These are phyloP conservation scores for Vollenhovia emeryi DNA, from an alignment of 1,140 invertebrate species.

Conservation along the genomic window DNA sequence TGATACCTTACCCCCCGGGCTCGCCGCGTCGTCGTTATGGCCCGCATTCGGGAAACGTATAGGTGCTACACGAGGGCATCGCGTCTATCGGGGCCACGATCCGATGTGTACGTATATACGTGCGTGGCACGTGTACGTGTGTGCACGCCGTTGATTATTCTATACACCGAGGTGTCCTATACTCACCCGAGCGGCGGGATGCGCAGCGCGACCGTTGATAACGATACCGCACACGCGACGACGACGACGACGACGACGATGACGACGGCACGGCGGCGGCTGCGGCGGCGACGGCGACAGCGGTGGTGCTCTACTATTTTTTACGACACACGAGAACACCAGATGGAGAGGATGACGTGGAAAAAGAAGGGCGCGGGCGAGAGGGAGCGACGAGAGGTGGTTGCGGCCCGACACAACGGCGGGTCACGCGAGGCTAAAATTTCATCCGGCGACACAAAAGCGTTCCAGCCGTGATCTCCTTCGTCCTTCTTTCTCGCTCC, in stretches of 20 bases:
- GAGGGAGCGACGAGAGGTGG: slow-evolving; percentile 19
- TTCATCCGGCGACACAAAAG: slow-evolving; percentile 57
- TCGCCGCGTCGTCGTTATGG: neutral
- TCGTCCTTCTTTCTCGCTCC: neutral
- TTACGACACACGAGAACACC: slow-evolving; percentile 45
- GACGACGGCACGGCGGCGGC: no score
- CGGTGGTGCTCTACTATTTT: slow-evolving; percentile 18
- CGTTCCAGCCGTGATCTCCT: slow-evolving; percentile 47
- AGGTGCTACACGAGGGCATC: neutral
- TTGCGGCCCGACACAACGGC: slow-evolving; percentile 15
- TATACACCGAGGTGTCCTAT: neutral
- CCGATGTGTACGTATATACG: no score
- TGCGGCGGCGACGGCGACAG: slow-evolving; percentile 22
- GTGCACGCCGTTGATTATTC: slow-evolving; percentile 26
- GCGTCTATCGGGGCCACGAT: neutral
- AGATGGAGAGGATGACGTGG: slow-evolving; percentile 41
- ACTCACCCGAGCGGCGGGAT: slow-evolving; percentile 16
- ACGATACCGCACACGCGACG: slow-evolving; percentile 66
- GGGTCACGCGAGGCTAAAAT: slow-evolving; percentile 58
- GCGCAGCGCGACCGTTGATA: slow-evolving; percentile 56
- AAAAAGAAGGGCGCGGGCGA: slow-evolving; percentile 45
- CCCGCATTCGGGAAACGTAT: slow-evolving; percentile 5
- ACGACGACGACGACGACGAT: slow-evolving; percentile 11
- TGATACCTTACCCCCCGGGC: neutral
- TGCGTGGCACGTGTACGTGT: neutral